Evolutionary conservation across 2,888 invertebrate genomes (phyloP), one percentile per base, ranked within the genome.

Genomic region (Allygus modestus): DNA sequence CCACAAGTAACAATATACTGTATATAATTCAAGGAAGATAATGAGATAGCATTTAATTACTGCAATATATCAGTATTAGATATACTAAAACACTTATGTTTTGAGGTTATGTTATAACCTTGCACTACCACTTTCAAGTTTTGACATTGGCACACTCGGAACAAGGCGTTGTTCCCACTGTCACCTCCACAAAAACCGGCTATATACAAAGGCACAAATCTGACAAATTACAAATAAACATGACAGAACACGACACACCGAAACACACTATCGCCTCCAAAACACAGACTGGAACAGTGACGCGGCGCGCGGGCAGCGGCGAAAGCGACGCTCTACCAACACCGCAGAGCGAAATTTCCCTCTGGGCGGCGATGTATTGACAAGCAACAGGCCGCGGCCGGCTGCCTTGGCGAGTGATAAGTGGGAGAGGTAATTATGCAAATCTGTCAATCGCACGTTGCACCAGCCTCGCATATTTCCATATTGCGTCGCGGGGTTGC

Each of bases 301-400:
- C 71, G 71, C 71, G 71, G 20, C 71, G 71, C 71, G 71, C 71
- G 71, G 71, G 71, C 71, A 71, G 41, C 41, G 71, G 41, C 71
- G 71, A 71, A 37, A 71, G 71, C 71, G 20, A 33, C 69, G 31
- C 41, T 17, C 71, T 71, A 71, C 71, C 71, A 71, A 71, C 71
- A 71, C n/a, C 37, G 20, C 71, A 71, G 23, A 71, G 15, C 37
- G n/a, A 71, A 71, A 71, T 41, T 28, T 71, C n/a, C 71, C 71
- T 71, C 28, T 15, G 41, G 41, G 37, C 71, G 12, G n/a, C n/a
- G 0, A 7, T n/a, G 71, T 71, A 71, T 71, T 71, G 71, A 71
- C 71, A 23, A 71, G 41, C 41, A 23, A 71, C 37, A 41, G 71
- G 41, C 37, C 23, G 71, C 71, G 71, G 17, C 9, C 69, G 61